Evolutionary conservation across 2,797 vertebrate species (phyloP), one percentile per base, ranked within the genome.

Genomic region (Acipenser transmontanus): DNA sequence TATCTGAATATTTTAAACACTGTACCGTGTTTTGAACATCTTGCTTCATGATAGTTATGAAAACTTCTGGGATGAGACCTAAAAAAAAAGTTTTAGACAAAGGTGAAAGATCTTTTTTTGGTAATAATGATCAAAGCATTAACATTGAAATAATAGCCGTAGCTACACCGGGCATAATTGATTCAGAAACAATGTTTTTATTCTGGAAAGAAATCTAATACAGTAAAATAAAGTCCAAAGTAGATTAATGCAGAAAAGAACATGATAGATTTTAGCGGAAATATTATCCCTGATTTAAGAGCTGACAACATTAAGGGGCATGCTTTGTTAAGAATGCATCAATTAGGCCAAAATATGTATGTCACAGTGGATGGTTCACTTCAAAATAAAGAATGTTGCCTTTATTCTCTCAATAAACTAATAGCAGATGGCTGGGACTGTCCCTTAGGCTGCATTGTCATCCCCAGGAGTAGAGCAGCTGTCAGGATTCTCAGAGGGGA

Each of bases 11-110:
- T 34, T 34, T 34, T 34, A 34, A 34, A 34, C 4, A 34, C 34
- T 4, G 34, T 34, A 34, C 34, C 4, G 34, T 34, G 34, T 34
- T 34, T 34, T 34, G 34, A 34, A 34, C 34, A 34, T 34, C 34
- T 34, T 34, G 4, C 17, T 17, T 17, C 20, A 34, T 34, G 4
- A 34, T 34, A 34, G 34, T 34, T 34, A 34, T 34, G 34, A 34
- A 34, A 34, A 34, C 34, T 3, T 34, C 17, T 17, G 17, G 17
- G 17, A 17, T 10, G 47, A 13, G 50, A 69, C 68, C 61, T 66
- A 51, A 69, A 59, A 66, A 66, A 65, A 61, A 64, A 62, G 13
- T 57, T 70, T 54, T 56, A 69, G 66, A 56, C 65, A 66, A 70
- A 62, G 62, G 59, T 9, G 6, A 59, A 64, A 66, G 34, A 17